Conservation (phyloP, 53 echinoderm and acorn worm species). For the Temnopleurus reevesii region DNA sequence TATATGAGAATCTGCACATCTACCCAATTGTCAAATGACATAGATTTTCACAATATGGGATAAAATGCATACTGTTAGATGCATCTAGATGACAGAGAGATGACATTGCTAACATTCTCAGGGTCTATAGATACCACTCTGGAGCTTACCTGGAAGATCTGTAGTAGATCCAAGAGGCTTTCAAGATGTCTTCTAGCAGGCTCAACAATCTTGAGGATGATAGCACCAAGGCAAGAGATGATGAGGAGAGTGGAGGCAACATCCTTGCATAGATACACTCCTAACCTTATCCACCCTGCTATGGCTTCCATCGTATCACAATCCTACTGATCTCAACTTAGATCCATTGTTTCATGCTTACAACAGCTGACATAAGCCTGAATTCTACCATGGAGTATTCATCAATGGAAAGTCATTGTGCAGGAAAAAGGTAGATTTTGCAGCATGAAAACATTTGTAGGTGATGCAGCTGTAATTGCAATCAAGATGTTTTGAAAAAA, state of each 20-base stretch:
- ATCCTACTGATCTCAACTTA: background rate
- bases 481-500: too few relatives aligned
- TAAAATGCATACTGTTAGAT: too few relatives aligned
- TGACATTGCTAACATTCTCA: background rate
- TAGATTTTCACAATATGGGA: too few relatives aligned
- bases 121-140: background rate
- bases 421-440: too few relatives aligned
- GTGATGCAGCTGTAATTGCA: too few relatives aligned
- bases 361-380: background rate
- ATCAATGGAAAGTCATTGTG: too few relatives aligned
- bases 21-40: too few relatives aligned
- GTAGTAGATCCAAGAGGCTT: background rate
- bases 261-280: conserved; percentile 35
- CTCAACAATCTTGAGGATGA: conserved; percentile 36
- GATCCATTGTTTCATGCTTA: background rate
- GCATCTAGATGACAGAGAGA: too few relatives aligned
- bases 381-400: too few relatives aligned
- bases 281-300: background rate
- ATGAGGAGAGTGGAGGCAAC: conserved; percentile 26
- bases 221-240: conserved; percentile 24
- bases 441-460: too few relatives aligned
- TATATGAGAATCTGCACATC: too few relatives aligned
- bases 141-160: conserved; percentile 24
- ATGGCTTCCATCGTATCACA: background rate
- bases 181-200: background rate